Evolutionary conservation across 2,113 vertebrate species (phyloP).

Genomic region (Boleophthalmus pectinirostris): DNA sequence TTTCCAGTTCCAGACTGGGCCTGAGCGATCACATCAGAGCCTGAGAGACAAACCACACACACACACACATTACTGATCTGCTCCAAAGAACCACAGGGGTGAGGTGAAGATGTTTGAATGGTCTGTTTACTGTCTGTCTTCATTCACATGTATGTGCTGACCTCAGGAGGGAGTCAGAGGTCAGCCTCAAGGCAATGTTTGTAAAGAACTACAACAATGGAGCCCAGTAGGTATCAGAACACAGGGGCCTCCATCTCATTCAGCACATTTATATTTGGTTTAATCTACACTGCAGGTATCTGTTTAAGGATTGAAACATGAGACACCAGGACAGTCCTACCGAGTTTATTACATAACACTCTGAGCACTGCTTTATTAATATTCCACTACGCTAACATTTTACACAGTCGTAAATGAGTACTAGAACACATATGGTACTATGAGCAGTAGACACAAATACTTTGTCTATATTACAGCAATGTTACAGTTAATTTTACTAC

Average conservation of each 20-base stretch:
- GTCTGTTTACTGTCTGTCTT: background rate
- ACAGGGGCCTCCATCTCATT: background rate
- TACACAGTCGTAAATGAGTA: no score
- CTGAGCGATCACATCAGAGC: slow-evolving; percentile 98
- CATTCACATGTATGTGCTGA: background rate
- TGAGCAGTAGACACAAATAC: no score
- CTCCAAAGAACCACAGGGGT: background rate
- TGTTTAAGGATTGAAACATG: background rate
- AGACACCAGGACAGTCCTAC: background rate
- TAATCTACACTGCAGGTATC: no score
- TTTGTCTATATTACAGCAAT: no score
- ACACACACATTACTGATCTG: background rate
- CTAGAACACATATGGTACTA: no score
- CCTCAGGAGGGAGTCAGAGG: background rate
- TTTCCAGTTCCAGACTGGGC: slow-evolving; percentile 99
- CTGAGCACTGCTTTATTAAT: background rate
- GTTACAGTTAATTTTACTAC: no score
- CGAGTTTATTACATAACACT: background rate
- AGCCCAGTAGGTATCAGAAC: background rate
- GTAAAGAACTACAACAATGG: background rate
- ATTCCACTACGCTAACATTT: background rate
- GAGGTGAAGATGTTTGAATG: background rate
- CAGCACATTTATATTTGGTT: no score
- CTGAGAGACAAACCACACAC: slow-evolving; percentile 66
- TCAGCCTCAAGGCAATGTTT: background rate